Percentiles rank a stretch among this genome's conserved stretches.
Conservation (phyloP, 2,113 vertebrate species). For the Mystacornis crossleyi region DNA sequence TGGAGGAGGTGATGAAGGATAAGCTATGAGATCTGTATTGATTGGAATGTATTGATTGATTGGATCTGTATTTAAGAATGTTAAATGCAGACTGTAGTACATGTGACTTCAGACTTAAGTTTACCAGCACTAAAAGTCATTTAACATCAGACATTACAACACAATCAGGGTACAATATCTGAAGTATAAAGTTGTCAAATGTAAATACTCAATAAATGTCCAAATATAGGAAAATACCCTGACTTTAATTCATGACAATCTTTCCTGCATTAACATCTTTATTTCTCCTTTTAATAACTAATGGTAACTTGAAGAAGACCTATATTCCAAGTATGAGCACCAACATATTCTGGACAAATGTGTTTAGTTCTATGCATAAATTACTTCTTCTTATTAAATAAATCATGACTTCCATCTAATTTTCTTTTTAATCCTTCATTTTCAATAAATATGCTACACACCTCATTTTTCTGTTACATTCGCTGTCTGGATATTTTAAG, state of each 20-base stretch:
- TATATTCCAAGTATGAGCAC: background rate
- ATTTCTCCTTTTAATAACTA: background rate
- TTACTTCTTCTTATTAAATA: background rate
- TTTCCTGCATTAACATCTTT: background rate
- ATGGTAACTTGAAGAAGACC: background rate
- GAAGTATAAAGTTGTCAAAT: background rate
- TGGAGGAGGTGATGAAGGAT: background rate
- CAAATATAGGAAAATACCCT: background rate
- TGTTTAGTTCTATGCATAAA: background rate
- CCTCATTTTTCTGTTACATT: background rate
- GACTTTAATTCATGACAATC: background rate
- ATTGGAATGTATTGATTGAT: background rate
- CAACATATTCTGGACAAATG: background rate
- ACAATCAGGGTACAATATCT: background rate
- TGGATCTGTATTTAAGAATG: background rate
- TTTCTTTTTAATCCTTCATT: background rate
- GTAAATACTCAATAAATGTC: background rate
- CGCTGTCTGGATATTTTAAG: background rate
- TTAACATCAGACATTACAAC: background rate
- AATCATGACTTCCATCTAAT: background rate
- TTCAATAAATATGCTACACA: background rate
- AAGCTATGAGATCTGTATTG: background rate
- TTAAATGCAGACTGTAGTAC: background rate
- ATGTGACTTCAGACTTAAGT: background rate
- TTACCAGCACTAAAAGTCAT: background rate